Base-by-base conservation (phyloP, 2,888 invertebrate genomes). In the Ecliptopera silaceata region DNA sequence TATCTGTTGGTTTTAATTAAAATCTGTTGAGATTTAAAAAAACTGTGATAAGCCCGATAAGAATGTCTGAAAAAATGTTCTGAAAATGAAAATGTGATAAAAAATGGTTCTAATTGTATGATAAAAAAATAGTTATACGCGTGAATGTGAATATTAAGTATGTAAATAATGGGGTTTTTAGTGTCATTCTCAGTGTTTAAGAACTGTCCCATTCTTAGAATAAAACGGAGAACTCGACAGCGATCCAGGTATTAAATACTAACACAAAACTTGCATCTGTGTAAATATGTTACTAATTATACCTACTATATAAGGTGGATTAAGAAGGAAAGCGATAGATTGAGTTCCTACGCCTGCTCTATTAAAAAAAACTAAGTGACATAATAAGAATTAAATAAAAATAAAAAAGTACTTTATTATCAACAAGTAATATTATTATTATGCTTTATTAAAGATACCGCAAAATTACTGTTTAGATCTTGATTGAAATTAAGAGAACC, bases 121-220 rank as follows among this genome's bases (percentile, higher is more conserved):
- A 45, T 50, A 48, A 6, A 20, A 15, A 38, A 15, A 20, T 51
- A 36, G 34, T 10, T 26, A 12, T 15, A n/a, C 5, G 10, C n/a
- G 18, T 32, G 52, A n/a, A n/a, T 53, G 45, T 31, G 31, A 43
- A 41, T 42, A 34, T 11, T 32, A n/a, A 73, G 39, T 13, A 73
- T 52, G 55, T 61, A 45, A 52, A 61, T 60, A 50, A 88, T 88
- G 88, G 88, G 88, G 15, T 87, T 88, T 51, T 64, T 89, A 36
- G 74, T 87, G 39, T 81, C 89, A 18, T 86, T 88, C 56, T 84
- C 89, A 26, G 79, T 89, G 71, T 88, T 88, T 65, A 89, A 85
- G 79, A 88, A 81, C 78, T 89, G 89, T 50, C 88, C 89, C 0
- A 86, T 80, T 64, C 72, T 88, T 31, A 85, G 80, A 69, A 50